phyloP scores from a whole-genome alignment of 2,888 invertebrate species.

The Orchestes rusci region DNA sequence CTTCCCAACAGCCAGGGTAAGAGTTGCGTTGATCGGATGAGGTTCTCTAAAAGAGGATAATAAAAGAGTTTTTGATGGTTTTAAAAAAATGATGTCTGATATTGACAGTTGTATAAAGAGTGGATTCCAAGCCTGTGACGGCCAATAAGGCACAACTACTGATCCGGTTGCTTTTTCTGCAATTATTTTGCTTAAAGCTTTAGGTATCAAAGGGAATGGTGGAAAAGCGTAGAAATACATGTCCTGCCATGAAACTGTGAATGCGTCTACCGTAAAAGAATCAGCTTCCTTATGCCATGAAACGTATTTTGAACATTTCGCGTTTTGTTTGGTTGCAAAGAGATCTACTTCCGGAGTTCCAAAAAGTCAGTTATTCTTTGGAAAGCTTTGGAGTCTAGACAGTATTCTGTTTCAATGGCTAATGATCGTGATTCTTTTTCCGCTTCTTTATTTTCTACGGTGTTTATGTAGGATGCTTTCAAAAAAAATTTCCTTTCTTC shows the following conservation, averaged over 20 bases:
- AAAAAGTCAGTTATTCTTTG: constrained; percentile 13
- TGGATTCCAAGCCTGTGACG: too few species aligned
- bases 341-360: constrained; percentile 22
- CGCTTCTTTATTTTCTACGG: constrained; percentile 15
- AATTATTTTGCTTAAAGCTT: constrained; percentile 14
- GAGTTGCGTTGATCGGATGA: constrained; percentile 9
- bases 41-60: constrained; percentile 11
- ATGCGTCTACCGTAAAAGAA: constrained; percentile 18
- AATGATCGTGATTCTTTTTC: constrained; percentile 15
- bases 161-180: constrained; percentile 13
- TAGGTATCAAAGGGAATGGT: constrained; percentile 18
- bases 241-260: constrained; percentile 20
- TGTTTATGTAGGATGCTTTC: constrained; percentile 13
- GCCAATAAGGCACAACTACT: constrained; percentile 17
- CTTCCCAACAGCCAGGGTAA: constrained; percentile 19
- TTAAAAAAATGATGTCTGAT: constrained; percentile 7
- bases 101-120: constrained; percentile 10
- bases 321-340: constrained; percentile 15
- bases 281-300: constrained; percentile 21
- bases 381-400: constrained; percentile 9
- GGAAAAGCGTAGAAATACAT: constrained; percentile 22
- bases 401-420: constrained; percentile 19
- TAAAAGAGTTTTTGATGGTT: constrained; percentile 7
- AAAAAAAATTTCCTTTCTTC: constrained; percentile 21
- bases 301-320: too few species aligned